Conservation (phyloP, 2,113 vertebrate species). For the Rhinolophus sinicus region DNA sequence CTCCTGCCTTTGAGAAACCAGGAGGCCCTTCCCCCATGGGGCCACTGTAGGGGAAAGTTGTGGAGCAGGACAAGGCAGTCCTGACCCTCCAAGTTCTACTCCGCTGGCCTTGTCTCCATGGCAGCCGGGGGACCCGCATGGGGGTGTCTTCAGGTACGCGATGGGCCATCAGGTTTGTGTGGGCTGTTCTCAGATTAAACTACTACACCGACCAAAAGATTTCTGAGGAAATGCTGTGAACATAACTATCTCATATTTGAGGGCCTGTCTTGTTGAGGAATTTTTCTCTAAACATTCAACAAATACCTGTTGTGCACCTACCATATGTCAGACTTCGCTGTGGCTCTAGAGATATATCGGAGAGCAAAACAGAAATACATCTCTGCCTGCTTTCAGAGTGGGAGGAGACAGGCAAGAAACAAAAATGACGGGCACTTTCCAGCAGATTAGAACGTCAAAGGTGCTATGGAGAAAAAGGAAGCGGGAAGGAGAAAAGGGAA, state of each 20-base stretch:
- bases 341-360: not conserved
- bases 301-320: not conserved
- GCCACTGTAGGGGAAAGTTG: rapidly evolving
- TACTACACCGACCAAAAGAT: not conserved
- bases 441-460: not conserved
- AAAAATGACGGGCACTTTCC: not conserved
- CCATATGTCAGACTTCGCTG: not conserved
- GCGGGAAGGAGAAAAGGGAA: not conserved
- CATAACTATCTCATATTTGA: not conserved
- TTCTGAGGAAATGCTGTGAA: not conserved
- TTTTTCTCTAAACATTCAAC: not conserved
- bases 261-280: not conserved
- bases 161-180: not conserved
- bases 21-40: not conserved
- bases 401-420: not conserved
- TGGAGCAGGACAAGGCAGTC: not conserved
- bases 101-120: not conserved
- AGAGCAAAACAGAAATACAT: not conserved
- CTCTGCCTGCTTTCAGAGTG: not conserved
- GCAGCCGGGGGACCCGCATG: not conserved
- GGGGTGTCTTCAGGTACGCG: not conserved
- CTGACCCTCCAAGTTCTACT: not conserved
- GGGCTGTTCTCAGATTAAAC: not conserved
- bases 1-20: not conserved
- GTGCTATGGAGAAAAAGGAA: not conserved